These are phyloP conservation scores for Cybosia mesomella DNA, from an alignment of 2,888 invertebrate species.

Conservation along the genomic window DNA sequence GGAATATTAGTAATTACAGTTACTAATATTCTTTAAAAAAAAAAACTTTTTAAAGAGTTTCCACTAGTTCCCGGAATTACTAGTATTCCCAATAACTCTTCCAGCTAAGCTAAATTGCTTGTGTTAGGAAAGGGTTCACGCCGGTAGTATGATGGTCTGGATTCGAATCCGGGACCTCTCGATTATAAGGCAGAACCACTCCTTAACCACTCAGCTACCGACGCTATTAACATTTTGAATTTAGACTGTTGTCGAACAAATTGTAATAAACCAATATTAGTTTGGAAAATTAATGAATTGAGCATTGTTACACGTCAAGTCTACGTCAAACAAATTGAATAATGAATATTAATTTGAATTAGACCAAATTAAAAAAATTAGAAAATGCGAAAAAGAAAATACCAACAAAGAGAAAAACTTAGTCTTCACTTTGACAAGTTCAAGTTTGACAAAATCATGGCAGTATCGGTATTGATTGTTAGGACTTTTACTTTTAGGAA, in stretches of 20 bases:
- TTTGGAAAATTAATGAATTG: constrained; percentile 1
- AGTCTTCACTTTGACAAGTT: background rate
- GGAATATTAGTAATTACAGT: too few species aligned
- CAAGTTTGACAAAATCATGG: background rate
- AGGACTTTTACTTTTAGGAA: too few species aligned
- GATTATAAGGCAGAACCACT: too few species aligned
- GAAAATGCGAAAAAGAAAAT: background rate
- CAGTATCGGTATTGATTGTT: background rate
- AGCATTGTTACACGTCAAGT: background rate
- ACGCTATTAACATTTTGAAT: background rate
- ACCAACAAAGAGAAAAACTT: background rate
- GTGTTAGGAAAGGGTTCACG: too few species aligned
- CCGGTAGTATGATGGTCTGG: too few species aligned
- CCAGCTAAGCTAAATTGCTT: too few species aligned
- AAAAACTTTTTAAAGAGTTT: too few species aligned
- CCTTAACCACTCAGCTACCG: too few species aligned
- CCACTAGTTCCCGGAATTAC: too few species aligned
- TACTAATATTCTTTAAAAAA: too few species aligned
- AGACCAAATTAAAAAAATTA: background rate
- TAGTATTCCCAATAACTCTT: too few species aligned
- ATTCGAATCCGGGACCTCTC: too few species aligned
- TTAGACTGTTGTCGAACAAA: background rate
- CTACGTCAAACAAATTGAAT: constrained; percentile 1
- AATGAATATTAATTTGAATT: constrained; percentile 6
- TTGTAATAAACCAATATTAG: background rate